Base-by-base conservation (phyloP, 2,797 vertebrate species). In the Mustela erminea region DNA sequence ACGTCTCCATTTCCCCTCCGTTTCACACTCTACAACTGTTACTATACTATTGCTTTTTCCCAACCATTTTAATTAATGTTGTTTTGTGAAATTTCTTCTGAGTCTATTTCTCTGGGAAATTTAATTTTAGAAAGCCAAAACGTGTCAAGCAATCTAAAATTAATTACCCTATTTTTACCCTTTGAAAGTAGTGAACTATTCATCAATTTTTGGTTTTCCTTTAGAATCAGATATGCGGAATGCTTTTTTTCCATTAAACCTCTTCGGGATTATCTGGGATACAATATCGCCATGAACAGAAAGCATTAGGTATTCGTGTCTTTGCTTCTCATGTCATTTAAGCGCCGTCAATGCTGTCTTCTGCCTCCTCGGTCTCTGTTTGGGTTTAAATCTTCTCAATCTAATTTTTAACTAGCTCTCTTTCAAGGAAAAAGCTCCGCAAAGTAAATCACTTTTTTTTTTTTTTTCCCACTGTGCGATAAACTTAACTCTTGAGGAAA, bases 41-140 rank as follows among this genome's bases (percentile, higher is more conserved):
- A 58, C 23, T 18, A 49, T 1, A 68, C 64, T n/a, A 35, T 14
- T 72, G 43, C 38, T 93, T 87, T 54, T 38, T 17, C 0, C 29
- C 27, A 89, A 74, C 29, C 75, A 58, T 64, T 93, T 93, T 93
- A 96, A 97, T 97, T 90, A 93, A 96, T 52, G 70, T 35, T 84
- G 83, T 83, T 96, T 77, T 86, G 52, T 89, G 25, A 91, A 77
- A 95, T 82, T 74, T 95, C 38, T 89, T 92, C 74, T 66, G 86
- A 95, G 64, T 81, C 84, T 90, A 70, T 87, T 91, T 96, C 90
- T 72, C 78, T 8, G 43, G 93, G 62, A 91, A 72, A 56, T 92
- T 92, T 96, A 90, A 97, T 88, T 98, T 96, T 87, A 93, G 90
- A 93, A 94, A 97, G 60, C 46, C 83, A 92, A 95, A 93, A 88